phyloP scores from a whole-genome alignment of 2,888 invertebrate species.

The Cheilosia variabilis region DNA sequence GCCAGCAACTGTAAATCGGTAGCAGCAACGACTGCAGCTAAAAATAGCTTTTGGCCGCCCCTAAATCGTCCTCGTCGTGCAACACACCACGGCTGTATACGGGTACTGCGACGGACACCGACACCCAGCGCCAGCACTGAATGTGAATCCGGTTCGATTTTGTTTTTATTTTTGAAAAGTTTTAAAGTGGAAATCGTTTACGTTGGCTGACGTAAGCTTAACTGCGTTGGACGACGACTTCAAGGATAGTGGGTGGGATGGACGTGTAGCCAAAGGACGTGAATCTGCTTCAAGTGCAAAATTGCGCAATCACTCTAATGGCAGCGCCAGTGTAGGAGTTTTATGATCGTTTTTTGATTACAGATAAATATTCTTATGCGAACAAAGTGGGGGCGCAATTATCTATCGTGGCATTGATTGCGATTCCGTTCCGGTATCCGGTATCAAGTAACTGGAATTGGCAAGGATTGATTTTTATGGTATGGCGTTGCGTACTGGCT shows the following conservation, averaged over 20 bases:
- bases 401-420: not conserved
- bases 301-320: slow-evolving; percentile 17
- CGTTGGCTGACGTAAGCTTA: slow-evolving; percentile 37
- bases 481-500: too few species aligned
- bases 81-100: not conserved
- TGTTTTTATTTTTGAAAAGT: slow-evolving; percentile 13
- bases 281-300: slow-evolving; percentile 21
- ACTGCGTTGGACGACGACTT: slow-evolving; percentile 25
- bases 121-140: slow-evolving; percentile 9
- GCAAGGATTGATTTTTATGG: not conserved
- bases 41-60: slow-evolving; percentile 55
- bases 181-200: slow-evolving; percentile 41
- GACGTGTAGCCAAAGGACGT: slow-evolving; percentile 9
- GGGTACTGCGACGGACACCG: slow-evolving; percentile 14
- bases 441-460: not conserved
- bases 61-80: slow-evolving; percentile 23
- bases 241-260: slow-evolving; percentile 26
- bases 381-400: not conserved
- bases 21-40: slow-evolving; percentile 14
- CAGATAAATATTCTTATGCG: not conserved
- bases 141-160: slow-evolving; percentile 47
- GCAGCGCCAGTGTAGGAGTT: slow-evolving; percentile 3
- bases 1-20: slow-evolving; percentile 1
- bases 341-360: slow-evolving; percentile 23
- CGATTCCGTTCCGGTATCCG: not conserved